Evolutionary conservation across 2,888 invertebrate genomes (phyloP).

Genomic region (Macaria notata): DNA sequence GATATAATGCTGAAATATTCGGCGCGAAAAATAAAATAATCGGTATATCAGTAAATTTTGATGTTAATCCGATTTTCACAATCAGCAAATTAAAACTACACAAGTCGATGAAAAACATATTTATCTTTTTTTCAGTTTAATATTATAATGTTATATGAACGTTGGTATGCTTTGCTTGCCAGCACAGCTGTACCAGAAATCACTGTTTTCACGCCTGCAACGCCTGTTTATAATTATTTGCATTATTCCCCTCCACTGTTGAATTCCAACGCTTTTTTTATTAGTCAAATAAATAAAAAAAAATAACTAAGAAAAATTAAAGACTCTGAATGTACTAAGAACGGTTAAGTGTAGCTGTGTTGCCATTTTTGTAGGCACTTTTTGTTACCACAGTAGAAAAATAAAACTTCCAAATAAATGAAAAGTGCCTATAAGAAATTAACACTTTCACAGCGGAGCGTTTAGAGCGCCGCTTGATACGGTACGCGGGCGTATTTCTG

Average conservation of each 20-base stretch:
- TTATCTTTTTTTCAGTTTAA: too few species aligned
- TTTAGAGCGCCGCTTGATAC: too few species aligned
- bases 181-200: conserved; percentile 8
- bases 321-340: conserved; percentile 47
- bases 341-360: conserved; percentile 40
- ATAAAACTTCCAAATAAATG: not conserved
- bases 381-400: conserved; percentile 40
- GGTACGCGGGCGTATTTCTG: too few species aligned
- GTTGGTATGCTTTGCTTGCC: conserved; percentile 12
- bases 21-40: too few species aligned
- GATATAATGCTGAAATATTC: too few species aligned
- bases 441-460: too few species aligned
- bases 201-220: conserved; percentile 28
- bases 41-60: too few species aligned
- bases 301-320: conserved; percentile 35
- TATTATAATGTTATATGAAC: not conserved
- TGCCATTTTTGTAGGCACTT: conserved; percentile 50
- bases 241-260: conserved; percentile 48
- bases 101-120: too few species aligned
- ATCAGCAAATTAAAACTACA: too few species aligned
- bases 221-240: conserved; percentile 37
- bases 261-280: conserved; percentile 45
- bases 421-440: conserved; percentile 40
- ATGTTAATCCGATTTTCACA: too few species aligned
- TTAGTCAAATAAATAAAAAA: conserved; percentile 25